Base-by-base conservation (phyloP, 2,888 invertebrate species). In the Macrosiphum euphorbiae region DNA sequence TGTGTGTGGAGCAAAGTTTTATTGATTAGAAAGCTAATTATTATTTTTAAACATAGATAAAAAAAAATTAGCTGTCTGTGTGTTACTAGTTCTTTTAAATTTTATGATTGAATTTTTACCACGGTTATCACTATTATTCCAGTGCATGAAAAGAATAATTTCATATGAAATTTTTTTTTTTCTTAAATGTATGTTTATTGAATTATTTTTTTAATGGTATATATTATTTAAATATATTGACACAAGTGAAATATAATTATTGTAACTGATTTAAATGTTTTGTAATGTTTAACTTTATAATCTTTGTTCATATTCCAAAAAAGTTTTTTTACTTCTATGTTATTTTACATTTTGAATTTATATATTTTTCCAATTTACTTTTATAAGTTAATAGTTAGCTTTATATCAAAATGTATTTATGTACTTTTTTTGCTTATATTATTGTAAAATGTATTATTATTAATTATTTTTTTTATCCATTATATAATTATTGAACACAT, bases 1-100 rank as follows among this genome's bases (percentile, higher is more conserved):
- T 98, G 96, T 99, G 99, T 96, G 99, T 99, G 96, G 99, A 99
- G 97, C 99, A 99, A 96, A 99, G 99, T 96, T 99, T 99, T 98
- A 98, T 98, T 96, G 98, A 98, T 97, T 98, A 98, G 89, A 90
- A 55, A 3, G 10, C 47, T 89, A 58, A 86, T 20, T 35, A n/a
- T 5, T 47, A 13, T 61, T 47, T 61, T 4, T 16, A n/a, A 87
- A 35, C 1, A 28, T 55, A 16, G 20, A 41, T 20, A 20, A 41
- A 50, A 90, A 52, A 35, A 84, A 52, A 52, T 28, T 28, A 52
- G 41, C n/a, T 10, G 1, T 89, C 5, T 20, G 35, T 67, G 41
- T 84, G 28, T 84, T 84, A 84, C 41, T 47, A 44, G 28, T 87
- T 61, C 13, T 86, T 86, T 87, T 87, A 35, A 78, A 35, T 20